These are phyloP conservation scores for Colossoma macropomum DNA, from an alignment of 2,113 vertebrate species.

Conservation along the genomic window DNA sequence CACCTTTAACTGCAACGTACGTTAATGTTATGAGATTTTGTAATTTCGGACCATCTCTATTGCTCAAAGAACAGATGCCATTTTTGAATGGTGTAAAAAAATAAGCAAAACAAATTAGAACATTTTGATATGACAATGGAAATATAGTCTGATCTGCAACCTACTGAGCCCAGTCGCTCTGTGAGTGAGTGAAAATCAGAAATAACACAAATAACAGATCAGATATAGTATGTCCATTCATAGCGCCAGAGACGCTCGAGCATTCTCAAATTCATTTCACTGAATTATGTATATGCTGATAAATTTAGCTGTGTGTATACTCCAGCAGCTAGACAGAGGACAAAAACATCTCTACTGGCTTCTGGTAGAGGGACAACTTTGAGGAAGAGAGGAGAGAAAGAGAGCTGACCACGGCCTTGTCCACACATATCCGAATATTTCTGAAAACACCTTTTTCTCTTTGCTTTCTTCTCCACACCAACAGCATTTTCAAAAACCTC, in stretches of 20 bases:
- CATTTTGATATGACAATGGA: background rate
- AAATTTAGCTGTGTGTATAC: constrained; percentile 26
- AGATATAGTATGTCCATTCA: background rate
- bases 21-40: no score
- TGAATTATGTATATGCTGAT: constrained; percentile 79
- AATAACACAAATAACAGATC: background rate
- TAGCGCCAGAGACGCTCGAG: constrained; percentile 54
- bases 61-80: background rate
- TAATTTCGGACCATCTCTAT: background rate
- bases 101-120: background rate
- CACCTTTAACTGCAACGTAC: no score
- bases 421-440: background rate
- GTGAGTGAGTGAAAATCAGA: background rate
- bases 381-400: constrained; percentile 21
- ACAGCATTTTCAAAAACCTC: no score
- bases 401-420: background rate
- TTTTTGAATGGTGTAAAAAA: no score
- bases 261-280: constrained; percentile 88
- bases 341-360: constrained; percentile 84
- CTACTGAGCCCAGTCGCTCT: background rate
- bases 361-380: constrained; percentile 71
- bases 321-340: constrained; percentile 87
- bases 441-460: no score
- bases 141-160: background rate
- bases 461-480: no score